Evolutionary conservation across 1,140 invertebrate species (phyloP), one percentile per base, ranked within the genome.

Genomic region (Hestina assimilis): DNA sequence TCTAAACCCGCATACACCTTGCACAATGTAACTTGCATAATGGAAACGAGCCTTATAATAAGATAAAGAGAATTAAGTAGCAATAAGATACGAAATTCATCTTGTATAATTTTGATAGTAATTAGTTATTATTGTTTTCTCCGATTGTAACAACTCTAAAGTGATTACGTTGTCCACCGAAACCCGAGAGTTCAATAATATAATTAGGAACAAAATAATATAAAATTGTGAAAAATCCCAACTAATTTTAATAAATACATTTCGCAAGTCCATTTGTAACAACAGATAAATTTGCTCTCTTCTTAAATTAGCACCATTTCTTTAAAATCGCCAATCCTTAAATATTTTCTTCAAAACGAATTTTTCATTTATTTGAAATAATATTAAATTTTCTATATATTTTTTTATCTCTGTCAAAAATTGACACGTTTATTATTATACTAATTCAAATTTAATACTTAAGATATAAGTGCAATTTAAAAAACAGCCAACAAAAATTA

Each of bases 201-300:
- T 45, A 62, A 68, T 71, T 74, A 81, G 72, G 72, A 78, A 81
- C 76, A 67, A n/a, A n/a, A n/a, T 76, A 80, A 77, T 60, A 72
- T 73, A 77, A 75, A 83, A 78, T 75, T 79, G 71, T 75, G 71
- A 78, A 74, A 81, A n/a, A 79, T 61, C 72, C 75, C 72, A 77
- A 75, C 66, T 73, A 55, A 40, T 58, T 62, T 47, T 50, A 63
- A 61, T 69, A 69, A 65, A 68, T 61, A 64, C 65, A 55, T 66
- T 61, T 65, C 53, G 33, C 50, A 46, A 28, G 62, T 70, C 64
- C 62, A 74, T 63, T 67, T 66, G 65, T 54, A 63, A 67, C 53
- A 41, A 38, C 19, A n/a, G n/a, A 40, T 31, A 31, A 29, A 4
- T 29, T 31, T 31, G 19, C 23, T 33, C 23, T 29, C 12, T 31